These are phyloP conservation scores for Anarhynchus alexandrinus DNA, from an alignment of 2,113 vertebrate species.

Conservation along the genomic window DNA sequence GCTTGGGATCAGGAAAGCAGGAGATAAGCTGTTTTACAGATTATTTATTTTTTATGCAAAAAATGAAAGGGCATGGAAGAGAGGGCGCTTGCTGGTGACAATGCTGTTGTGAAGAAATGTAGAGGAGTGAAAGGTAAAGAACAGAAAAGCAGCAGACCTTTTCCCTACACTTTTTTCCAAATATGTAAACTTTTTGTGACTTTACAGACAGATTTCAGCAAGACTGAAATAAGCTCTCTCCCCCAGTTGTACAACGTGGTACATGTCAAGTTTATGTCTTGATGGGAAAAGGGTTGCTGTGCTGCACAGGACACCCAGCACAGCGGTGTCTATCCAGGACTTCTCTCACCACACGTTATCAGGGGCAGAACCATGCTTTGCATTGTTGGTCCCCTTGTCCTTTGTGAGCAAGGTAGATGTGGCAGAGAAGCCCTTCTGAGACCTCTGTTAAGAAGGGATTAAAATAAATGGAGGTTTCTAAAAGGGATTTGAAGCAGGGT, in stretches of 20 bases:
- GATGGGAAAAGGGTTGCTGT: background rate
- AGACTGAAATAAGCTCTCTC: background rate
- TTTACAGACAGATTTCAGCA: background rate
- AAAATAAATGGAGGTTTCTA: background rate
- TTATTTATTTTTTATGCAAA: background rate
- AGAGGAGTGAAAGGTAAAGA: background rate
- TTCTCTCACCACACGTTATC: background rate
- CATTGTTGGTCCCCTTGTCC: background rate
- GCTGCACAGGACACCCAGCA: background rate
- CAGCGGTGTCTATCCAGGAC: background rate
- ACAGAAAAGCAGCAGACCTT: background rate
- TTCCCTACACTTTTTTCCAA: background rate
- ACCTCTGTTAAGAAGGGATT: background rate
- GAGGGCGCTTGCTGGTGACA: background rate
- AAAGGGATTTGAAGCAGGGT: background rate
- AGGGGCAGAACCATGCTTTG: background rate
- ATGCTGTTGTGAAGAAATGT: background rate
- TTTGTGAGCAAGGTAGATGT: background rate
- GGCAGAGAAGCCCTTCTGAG: background rate
- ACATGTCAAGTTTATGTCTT: background rate
- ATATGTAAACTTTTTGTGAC: background rate
- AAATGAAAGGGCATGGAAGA: background rate
- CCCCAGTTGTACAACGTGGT: too few relatives aligned
- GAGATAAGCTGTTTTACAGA: background rate
- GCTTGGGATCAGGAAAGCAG: background rate